Evolutionary conservation across 2,888 invertebrate genomes (phyloP).

Genomic region (Mythimna lalbum): DNA sequence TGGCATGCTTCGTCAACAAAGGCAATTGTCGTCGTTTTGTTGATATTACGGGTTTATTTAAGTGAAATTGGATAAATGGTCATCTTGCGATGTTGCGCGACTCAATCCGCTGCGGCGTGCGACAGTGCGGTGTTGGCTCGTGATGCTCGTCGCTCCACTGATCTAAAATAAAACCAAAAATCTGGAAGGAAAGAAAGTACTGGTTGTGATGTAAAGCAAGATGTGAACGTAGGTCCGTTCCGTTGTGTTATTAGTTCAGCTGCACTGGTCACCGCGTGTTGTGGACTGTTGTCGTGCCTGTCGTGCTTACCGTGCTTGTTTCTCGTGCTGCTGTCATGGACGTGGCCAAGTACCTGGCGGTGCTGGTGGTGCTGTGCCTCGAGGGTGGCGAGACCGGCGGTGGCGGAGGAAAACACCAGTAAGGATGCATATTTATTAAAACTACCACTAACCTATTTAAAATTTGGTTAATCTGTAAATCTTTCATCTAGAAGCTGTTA

Average conservation of each 20-base stretch:
- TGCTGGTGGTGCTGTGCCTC: slow-evolving; percentile 78
- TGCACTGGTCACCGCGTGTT: slow-evolving; percentile 65
- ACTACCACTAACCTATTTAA: slow-evolving; percentile 2
- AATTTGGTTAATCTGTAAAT: neutral
- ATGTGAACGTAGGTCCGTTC: slow-evolving; percentile 78
- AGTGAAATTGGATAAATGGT: slow-evolving; percentile 91
- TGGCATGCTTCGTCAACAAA: slow-evolving; percentile 78
- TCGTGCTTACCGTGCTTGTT: slow-evolving; percentile 33
- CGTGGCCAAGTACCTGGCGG: slow-evolving; percentile 76
- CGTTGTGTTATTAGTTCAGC: slow-evolving; percentile 70
- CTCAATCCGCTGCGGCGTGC: slow-evolving; percentile 82
- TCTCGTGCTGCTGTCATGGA: slow-evolving; percentile 73
- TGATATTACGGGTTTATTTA: slow-evolving; percentile 89
- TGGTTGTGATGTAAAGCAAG: slow-evolving; percentile 77
- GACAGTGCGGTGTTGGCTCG: slow-evolving; percentile 75
- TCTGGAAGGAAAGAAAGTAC: slow-evolving; percentile 76
- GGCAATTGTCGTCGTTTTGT: slow-evolving; percentile 85
- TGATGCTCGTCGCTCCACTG: slow-evolving; percentile 72
- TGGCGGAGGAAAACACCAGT: slow-evolving; percentile 86
- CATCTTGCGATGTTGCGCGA: slow-evolving; percentile 85
- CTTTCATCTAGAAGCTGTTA: neutral
- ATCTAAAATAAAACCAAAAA: slow-evolving; percentile 76
- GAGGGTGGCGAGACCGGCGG: slow-evolving; percentile 83
- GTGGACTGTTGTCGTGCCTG: slow-evolving; percentile 69
- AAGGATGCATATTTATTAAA: slow-evolving; percentile 64